Evolutionary conservation across 2,113 vertebrate species (phyloP), one percentile per base, ranked within the genome.

Genomic region (Thunnus thynnus): DNA sequence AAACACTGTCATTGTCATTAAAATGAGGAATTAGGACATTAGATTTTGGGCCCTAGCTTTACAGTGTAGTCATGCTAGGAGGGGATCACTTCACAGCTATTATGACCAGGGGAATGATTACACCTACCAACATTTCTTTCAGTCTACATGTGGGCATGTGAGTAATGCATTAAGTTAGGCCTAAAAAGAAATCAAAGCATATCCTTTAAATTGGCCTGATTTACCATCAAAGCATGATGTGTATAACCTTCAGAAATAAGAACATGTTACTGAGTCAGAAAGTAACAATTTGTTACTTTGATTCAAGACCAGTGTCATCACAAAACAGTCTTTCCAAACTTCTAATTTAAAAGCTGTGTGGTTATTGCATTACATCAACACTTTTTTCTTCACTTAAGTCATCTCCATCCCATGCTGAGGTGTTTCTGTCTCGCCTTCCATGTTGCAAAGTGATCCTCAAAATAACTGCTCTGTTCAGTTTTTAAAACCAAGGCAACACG

Each of bases 381-480:
- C 13, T 2, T 61, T 25, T 51, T 3, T 32, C 41, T 63, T n/a
- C 27, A 60, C 58, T 79, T 62, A 11, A 60, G 30, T 54, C 18
- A 25, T 22, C 9, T 8, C 18, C 36, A n/a, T 69, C 72, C 22
- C 77, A 58, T 67, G 25, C 56, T 78, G 58, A 67, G 51, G 30
- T 61, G 57, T 85, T 75, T 74, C 52, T 62, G 63, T 76, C 48
- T 81, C 50, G 22, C 32, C 32, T 63, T 32, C 14, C 30, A 64
- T 56, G 78, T 79, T 82, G 46, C 48, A 41, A 81, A 78, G 30
- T 51, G 70, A 72, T 56, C 74, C 63, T 76, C 36, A 56, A 85
- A 90, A 92, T 87, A 88, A 57, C 83, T 72, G 48, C 74, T 65
- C 84, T 90, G 84, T 88, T 67, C 63, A 71, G 54, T 86, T 65